Evolutionary conservation across 2,797 vertebrate genomes (phyloP), one percentile per base, ranked within the genome.

Genomic region (Carduelis carduelis): DNA sequence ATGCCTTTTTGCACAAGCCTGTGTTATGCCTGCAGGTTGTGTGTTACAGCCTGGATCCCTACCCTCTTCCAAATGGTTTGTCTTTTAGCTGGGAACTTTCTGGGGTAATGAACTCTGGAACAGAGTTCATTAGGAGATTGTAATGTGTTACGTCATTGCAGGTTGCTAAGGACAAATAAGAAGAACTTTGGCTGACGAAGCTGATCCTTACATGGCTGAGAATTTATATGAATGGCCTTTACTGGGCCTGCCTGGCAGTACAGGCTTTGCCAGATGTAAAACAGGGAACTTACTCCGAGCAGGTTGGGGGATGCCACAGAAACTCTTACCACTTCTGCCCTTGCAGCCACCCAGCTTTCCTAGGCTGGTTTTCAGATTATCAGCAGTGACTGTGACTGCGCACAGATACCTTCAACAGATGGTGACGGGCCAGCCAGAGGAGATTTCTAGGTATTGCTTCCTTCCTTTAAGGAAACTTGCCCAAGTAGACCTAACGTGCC

Each of bases 341-440:
- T 14, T 3, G 9, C 5, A 86, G 44, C 22, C 56, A 46, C 23
- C 8, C 63, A 30, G 19, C 15, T 57, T 68, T 12, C 27, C 23
- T 6, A 4, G 11, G 52, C 34, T 17, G 13, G 24, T 49, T 55
- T 69, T 9, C 64, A 26, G 27, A 21, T 21, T 61, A 57, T 30
- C 3, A 3, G 0, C 37, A 41, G 63, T 0, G 2, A 35, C 20
- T 7, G 15, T 13, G 37, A 44, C 0, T 0, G 60, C 2, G 6
- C 19, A 5, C 5, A 49, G 75, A 12, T 3, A 30, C 23, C n/a
- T 39, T 35, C 12, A 32, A 16, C 1, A 49, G 34, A 18, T 21
- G 46, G 11, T 16, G 56, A 56, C 17, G 6, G 69, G 35, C 32
- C 24, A n/a, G 39, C 17, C 59, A 14, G 2, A 57, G 47, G 26